Evolutionary conservation across 2,797 vertebrate species (phyloP), one percentile per base, ranked within the genome.

Genomic region (Acomys russatus): DNA sequence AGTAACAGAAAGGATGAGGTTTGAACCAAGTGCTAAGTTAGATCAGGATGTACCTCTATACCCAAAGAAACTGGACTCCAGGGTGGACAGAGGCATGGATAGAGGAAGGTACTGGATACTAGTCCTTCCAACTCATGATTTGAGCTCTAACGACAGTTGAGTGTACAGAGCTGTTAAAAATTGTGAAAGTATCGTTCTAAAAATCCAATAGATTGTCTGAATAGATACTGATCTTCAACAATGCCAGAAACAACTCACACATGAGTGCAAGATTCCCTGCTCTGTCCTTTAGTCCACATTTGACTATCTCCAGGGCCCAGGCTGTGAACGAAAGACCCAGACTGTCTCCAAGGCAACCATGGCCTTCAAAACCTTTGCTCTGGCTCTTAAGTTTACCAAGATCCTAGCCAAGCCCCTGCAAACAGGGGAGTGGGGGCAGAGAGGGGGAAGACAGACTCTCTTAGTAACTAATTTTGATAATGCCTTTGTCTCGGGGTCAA

Each of bases 391-490:
- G 94, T 90, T 93, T 92, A 97, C 96, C 77, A 92, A 95, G 96
- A 97, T 96, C 77, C 98, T 0, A 88, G 96, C 22, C 92, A 17
- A 92, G 96, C 88, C 95, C 82, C 4, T 1, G 97, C 96, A 97
- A 98, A 97, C 79, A 96, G 93, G 97, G 97, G 96, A 51, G 8
- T n/a, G 76, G 90, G 83, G 64, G 76, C 0, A 1, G 96, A 85
- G 84, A 92, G 77, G 76, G 70, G 98, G 14, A 98, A 98, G 98
- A 98, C 97, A 96, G 95, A 98, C 98, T 99, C 99, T 99, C 99
- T 98, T 98, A 98, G 99, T 99, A 99, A 99, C 99, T 97, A 98
- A 99, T 99, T 99, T 99, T 98, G 99, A 99, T 99, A 98, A 98
- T 98, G 98, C 98, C 98, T 99, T 99, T 99, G 99, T 99, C 98